A percentile compares a stretch with the other conserved stretches of the same genome.
These are phyloP conservation scores for Anguilla pacifica DNA, from an alignment of 2,797 vertebrate genomes.

Conservation along the genomic window DNA sequence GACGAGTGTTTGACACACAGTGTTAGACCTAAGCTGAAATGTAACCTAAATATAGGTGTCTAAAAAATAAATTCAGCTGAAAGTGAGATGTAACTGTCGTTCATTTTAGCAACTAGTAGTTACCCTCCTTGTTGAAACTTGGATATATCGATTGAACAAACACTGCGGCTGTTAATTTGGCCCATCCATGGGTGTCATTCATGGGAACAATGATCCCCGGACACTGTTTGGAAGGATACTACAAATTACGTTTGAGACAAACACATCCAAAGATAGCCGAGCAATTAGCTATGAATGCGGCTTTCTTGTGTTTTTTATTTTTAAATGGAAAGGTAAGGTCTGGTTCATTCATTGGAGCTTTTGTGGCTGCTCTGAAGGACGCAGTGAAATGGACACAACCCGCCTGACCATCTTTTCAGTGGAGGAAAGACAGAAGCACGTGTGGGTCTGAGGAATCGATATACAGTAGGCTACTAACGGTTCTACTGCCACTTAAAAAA, in stretches of 20 bases:
- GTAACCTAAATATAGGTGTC: background rate
- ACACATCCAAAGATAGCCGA: background rate
- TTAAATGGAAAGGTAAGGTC: background rate
- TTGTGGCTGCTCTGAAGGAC: background rate
- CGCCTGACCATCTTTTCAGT: background rate
- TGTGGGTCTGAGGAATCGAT: conserved; percentile 4
- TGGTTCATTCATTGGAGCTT: background rate
- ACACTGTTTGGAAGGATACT: no score
- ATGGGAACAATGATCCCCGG: no score
- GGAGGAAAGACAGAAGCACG: background rate
- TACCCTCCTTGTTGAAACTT: background rate
- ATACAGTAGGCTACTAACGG: background rate
- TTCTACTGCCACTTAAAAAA: background rate
- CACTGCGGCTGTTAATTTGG: no score
- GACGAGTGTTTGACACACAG: background rate
- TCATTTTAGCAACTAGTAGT: background rate
- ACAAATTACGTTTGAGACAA: no score
- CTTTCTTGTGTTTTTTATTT: background rate
- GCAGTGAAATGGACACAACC: background rate
- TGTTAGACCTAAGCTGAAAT: background rate
- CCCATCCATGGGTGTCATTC: no score
- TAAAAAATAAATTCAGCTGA: background rate
- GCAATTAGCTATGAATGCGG: background rate
- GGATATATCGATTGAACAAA: no score
- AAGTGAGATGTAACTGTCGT: background rate